phyloP scores from a whole-genome alignment of 2,797 vertebrate genomes.

The Sebastolobus altivelis region DNA sequence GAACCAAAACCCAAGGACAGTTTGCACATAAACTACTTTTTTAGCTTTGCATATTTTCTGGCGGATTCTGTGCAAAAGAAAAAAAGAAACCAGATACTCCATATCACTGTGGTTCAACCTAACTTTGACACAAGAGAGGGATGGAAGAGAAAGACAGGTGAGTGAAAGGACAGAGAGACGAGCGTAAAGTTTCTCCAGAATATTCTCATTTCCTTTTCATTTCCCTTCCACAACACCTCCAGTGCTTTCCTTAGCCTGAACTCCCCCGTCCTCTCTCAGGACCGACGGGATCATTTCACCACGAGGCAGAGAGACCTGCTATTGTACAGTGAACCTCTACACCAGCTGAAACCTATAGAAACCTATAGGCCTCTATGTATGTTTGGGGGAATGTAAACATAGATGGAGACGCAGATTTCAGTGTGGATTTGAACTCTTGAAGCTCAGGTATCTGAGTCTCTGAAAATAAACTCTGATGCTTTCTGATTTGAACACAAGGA shows the following conservation, averaged over 20 bases:
- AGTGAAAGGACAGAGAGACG: background rate
- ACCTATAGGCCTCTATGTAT: background rate
- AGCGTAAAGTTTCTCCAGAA: conserved; percentile 17
- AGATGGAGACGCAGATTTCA: background rate
- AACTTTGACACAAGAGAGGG: background rate
- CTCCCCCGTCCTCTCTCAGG: conserved; percentile 4
- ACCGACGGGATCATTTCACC: conserved; percentile 31
- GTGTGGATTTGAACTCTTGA: background rate
- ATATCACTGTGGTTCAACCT: background rate
- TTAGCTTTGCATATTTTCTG: background rate
- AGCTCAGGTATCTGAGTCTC: background rate
- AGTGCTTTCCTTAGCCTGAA: conserved; percentile 18
- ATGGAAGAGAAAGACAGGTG: background rate
- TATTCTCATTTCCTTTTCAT: conserved; percentile 68
- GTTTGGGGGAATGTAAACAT: background rate
- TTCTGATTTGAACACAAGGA: background rate
- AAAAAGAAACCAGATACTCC: background rate
- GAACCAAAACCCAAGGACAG: too few relatives aligned
- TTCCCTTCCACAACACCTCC: conserved; percentile 66
- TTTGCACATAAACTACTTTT: background rate
- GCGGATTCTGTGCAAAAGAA: background rate
- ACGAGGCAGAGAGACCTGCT: conserved; percentile 24
- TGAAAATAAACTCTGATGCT: background rate
- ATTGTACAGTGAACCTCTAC: conserved; percentile 8
- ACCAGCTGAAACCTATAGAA: background rate